A percentile compares a stretch with the other conserved stretches of the same genome.
Evolutionary conservation across 2,113 vertebrate genomes (phyloP).

Genomic region (Carlito syrichta): DNA sequence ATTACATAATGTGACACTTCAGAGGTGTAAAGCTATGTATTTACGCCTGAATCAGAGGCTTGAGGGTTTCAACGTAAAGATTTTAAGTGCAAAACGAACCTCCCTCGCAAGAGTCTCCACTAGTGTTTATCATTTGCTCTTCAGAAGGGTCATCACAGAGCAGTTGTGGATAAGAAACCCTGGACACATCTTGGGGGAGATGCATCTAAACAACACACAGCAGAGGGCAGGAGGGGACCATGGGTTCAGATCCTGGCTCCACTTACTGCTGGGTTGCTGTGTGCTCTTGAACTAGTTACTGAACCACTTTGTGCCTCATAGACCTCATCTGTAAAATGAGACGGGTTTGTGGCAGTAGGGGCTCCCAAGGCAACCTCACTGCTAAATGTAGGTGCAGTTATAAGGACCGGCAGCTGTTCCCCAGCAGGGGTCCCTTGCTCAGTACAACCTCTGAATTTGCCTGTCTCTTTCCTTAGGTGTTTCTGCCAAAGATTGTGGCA

Average conservation of each 20-base stretch:
- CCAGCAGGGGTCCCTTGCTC: not conserved
- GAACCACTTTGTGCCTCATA: not conserved
- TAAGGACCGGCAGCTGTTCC: accelerated
- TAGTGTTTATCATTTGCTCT: not conserved
- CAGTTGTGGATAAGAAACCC: not conserved
- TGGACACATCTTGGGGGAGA: not conserved
- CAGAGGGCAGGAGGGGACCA: not conserved
- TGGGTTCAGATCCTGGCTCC: accelerated
- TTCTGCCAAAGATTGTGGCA: not conserved
- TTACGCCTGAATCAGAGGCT: constrained; percentile 40
- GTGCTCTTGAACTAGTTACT: not conserved
- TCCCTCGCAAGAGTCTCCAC: not conserved
- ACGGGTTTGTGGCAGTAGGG: not conserved
- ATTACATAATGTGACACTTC: constrained; percentile 21
- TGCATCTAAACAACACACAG: accelerated
- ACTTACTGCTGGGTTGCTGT: accelerated
- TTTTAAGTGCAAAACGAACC: not conserved
- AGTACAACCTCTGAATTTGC: not conserved
- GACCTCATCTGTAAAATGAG: not conserved
- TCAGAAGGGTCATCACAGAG: not conserved
- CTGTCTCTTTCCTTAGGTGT: not conserved
- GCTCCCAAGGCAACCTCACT: accelerated
- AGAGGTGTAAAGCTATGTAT: constrained; percentile 27
- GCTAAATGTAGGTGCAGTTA: not conserved
- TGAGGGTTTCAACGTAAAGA: not conserved